These are phyloP conservation scores for Papilio polyxenes DNA, from an alignment of 1,140 invertebrate species.

Conservation along the genomic window DNA sequence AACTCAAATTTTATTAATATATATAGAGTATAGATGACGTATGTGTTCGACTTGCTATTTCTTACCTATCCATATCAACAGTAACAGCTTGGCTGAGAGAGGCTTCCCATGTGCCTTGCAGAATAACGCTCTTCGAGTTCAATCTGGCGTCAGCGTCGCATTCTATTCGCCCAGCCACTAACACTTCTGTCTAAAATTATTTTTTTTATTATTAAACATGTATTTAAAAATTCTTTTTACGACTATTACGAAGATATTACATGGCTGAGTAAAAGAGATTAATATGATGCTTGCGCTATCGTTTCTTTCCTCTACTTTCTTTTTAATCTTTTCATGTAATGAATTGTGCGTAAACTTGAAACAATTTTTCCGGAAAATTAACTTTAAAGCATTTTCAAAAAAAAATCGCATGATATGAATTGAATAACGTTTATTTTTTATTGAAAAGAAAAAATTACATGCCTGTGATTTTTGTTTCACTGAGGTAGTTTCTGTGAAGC, in stretches of 20 bases:
- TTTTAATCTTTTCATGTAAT: too few species aligned
- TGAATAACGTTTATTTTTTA: too few species aligned
- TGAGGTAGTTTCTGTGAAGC: conserved; percentile 64
- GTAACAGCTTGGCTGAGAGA: conserved; percentile 71
- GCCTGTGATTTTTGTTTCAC: conserved; percentile 77
- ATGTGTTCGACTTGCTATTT: conserved; percentile 46
- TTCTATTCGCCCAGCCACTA: conserved; percentile 86
- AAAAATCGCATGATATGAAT: too few species aligned
- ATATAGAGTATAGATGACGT: not conserved
- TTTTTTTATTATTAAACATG: not conserved
- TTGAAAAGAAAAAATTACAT: conserved; percentile 32
- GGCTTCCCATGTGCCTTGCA: conserved; percentile 85
- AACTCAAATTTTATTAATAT: too few species aligned
- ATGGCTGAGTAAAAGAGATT: too few species aligned
- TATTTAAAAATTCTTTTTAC: too few species aligned
- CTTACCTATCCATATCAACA: conserved; percentile 73
- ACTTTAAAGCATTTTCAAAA: too few species aligned
- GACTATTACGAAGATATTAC: too few species aligned
- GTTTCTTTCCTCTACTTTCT: too few species aligned
- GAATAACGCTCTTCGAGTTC: conserved; percentile 84
- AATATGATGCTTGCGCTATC: too few species aligned
- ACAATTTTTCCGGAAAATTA: too few species aligned
- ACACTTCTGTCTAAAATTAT: conserved; percentile 73
- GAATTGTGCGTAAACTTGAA: not conserved
- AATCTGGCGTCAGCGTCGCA: conserved; percentile 87